Conservation (phyloP, 2,797 vertebrate genomes). For the Saguinus oedipus region DNA sequence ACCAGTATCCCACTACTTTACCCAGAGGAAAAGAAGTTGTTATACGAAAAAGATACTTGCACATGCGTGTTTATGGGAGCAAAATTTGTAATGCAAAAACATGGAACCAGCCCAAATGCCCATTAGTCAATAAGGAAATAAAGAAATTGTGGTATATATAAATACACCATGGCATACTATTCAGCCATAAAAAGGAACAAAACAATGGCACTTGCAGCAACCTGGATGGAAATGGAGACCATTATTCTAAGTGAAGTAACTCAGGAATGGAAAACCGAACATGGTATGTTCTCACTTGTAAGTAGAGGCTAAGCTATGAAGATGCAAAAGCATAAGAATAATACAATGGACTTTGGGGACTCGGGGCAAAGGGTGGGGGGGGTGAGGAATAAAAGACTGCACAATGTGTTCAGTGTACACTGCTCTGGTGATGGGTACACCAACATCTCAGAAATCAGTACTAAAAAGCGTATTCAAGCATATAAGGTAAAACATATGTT, state of each 20-base stretch:
- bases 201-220: not conserved
- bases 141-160: not conserved
- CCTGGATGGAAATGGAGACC: not conserved
- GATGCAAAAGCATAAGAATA: not conserved
- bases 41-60: not conserved
- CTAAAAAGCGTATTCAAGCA: not conserved
- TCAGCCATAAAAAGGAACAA: not conserved
- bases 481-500: not conserved
- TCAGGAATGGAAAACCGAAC: not conserved
- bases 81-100: not conserved
- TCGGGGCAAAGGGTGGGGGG: fast-evolving
- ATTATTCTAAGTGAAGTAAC: not conserved
- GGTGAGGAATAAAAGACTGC: not conserved
- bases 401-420: not conserved
- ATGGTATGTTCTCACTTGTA: not conserved
- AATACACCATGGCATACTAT: not conserved
- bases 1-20: not conserved
- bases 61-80: not conserved
- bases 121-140: not conserved
- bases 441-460: not conserved
- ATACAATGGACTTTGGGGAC: not conserved
- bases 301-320: not conserved
- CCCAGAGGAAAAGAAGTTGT: not conserved
- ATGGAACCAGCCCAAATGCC: not conserved
- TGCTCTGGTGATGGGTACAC: not conserved